These are phyloP conservation scores for Mythimna impura DNA, from an alignment of 2,888 invertebrate genomes.

Conservation along the genomic window DNA sequence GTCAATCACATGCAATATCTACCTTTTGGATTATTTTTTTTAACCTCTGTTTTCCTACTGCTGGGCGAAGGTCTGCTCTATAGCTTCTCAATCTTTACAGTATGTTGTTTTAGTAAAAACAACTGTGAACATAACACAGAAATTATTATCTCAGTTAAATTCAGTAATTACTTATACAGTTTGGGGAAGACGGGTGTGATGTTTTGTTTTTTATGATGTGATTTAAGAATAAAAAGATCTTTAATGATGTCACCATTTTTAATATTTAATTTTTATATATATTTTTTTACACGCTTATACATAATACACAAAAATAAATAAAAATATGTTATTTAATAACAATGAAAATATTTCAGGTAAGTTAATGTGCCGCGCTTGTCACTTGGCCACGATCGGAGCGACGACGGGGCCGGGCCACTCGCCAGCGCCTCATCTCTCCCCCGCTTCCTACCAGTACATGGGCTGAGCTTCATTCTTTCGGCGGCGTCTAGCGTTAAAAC, in stretches of 20 bases:
- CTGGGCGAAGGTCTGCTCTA: too few relatives aligned
- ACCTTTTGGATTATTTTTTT: too few relatives aligned
- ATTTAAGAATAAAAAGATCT: constrained; percentile 26
- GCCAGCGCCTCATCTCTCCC: constrained; percentile 95
- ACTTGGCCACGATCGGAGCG: constrained; percentile 94
- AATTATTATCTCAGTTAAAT: too few relatives aligned
- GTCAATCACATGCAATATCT: too few relatives aligned
- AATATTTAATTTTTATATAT: constrained; percentile 26
- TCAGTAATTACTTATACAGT: too few relatives aligned
- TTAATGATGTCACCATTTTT: constrained; percentile 22
- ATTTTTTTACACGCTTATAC: constrained; percentile 7
- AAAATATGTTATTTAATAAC: constrained; percentile 20
- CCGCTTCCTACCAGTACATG: constrained; percentile 96
- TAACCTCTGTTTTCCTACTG: too few relatives aligned
- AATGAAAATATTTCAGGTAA: constrained; percentile 90
- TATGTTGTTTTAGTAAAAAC: too few relatives aligned
- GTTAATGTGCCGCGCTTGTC: constrained; percentile 98
- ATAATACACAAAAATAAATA: constrained; percentile 35
- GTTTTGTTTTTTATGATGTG: not conserved
- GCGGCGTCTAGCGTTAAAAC: constrained; percentile 53
- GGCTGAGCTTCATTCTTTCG: constrained; percentile 86
- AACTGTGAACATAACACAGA: too few relatives aligned
- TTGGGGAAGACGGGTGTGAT: not conserved
- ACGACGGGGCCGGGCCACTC: constrained; percentile 93
- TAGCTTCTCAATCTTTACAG: too few relatives aligned